A percentile compares a stretch with the other conserved stretches of the same genome.
phyloP scores from a whole-genome alignment of 2,888 invertebrate species.

The Eupithecia inturbata region DNA sequence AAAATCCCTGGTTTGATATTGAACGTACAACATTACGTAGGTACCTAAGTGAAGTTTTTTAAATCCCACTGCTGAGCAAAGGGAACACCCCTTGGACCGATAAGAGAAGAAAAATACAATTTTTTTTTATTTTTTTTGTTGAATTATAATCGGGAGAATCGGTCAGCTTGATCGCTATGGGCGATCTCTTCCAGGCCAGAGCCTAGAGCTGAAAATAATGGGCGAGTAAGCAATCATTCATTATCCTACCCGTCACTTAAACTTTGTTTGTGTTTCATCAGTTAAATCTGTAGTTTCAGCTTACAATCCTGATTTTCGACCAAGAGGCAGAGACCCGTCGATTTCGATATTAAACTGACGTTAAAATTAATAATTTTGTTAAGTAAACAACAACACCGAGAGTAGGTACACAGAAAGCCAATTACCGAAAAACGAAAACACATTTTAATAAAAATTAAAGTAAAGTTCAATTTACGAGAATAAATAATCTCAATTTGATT shows the following conservation, averaged over 20 bases:
- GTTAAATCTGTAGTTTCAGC: background rate
- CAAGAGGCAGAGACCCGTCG: background rate
- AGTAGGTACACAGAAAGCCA: background rate
- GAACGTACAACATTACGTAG: too few species aligned
- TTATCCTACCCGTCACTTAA: background rate
- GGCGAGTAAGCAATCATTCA: background rate
- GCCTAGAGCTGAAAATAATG: background rate
- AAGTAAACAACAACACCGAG: background rate
- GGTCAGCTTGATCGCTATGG: background rate
- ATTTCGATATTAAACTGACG: background rate
- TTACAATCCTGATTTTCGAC: background rate
- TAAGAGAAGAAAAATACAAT: too few species aligned
- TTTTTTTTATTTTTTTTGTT: too few species aligned
- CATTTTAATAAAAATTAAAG: constrained; percentile 7
- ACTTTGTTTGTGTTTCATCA: constrained; percentile 1
- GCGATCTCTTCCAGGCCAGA: background rate
- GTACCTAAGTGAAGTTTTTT: too few species aligned
- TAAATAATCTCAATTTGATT: constrained; percentile 33
- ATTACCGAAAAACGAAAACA: background rate
- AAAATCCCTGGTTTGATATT: too few species aligned
- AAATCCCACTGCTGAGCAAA: too few species aligned
- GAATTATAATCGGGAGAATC: too few species aligned
- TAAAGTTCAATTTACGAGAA: constrained; percentile 23
- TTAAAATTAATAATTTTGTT: background rate
- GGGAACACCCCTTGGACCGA: too few species aligned